These are phyloP conservation scores for Siniperca scherzeri DNA, from an alignment of 2,797 vertebrate genomes.

Conservation along the genomic window DNA sequence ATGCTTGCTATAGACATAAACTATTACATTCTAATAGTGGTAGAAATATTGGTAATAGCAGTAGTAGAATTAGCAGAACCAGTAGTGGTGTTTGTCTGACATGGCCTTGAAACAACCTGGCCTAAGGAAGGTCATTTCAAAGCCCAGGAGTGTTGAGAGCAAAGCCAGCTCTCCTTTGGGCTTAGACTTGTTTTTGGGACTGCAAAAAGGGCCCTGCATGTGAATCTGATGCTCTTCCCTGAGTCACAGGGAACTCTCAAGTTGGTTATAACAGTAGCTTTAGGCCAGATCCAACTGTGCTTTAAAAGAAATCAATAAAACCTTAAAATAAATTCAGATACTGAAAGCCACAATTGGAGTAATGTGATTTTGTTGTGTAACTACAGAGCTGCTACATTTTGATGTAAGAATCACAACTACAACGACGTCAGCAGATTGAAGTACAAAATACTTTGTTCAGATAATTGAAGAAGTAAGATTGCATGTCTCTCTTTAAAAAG, in stretches of 20 bases:
- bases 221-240: conserved; percentile 25
- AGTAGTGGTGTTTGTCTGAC: not conserved
- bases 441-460: not conserved
- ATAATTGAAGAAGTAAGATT: not conserved
- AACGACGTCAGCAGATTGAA: conserved; percentile 7
- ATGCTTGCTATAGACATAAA: not conserved
- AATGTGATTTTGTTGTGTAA: conserved; percentile 24
- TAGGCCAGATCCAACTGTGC: conserved; percentile 21
- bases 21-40: not conserved
- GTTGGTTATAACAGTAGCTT: conserved; percentile 35
- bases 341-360: conserved; percentile 22
- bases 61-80: not conserved
- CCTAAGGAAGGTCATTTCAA: conserved; percentile 11
- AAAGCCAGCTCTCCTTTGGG: conserved; percentile 10
- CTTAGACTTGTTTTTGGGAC: conserved; percentile 9
- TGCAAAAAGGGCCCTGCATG: conserved; percentile 17
- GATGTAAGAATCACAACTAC: not conserved
- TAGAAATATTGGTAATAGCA: not conserved
- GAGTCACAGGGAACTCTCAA: conserved; percentile 20
- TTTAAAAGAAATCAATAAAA: conserved; percentile 53
- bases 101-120: not conserved
- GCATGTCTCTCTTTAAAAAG: not conserved
- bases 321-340: conserved; percentile 38
- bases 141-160: not conserved
- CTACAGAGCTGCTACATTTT: not conserved